These are phyloP conservation scores for Phymanthus crucifer DNA, from an alignment of 92 coral and sea anemone species.

Conservation along the genomic window DNA sequence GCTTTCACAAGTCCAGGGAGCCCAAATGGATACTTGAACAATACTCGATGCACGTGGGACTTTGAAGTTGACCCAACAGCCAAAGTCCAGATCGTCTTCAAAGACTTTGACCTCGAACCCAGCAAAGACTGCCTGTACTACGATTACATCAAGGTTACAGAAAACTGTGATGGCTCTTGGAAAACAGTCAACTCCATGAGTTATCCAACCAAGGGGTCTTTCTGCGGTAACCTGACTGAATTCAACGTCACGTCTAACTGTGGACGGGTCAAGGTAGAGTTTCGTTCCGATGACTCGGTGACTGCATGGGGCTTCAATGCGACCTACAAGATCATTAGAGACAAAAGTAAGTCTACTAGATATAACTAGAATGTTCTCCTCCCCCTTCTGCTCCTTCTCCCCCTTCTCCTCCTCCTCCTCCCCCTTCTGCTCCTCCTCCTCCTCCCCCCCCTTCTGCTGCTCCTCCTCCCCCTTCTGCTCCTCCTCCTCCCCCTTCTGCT, in stretches of 20 bases:
- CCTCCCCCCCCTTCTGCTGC: neutral
- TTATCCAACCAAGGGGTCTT: slow-evolving; percentile 30
- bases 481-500: too few relatives aligned
- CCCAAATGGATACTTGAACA: slow-evolving; percentile 45
- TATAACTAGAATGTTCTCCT: neutral
- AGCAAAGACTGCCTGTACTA: slow-evolving; percentile 77
- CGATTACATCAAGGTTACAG: slow-evolving; percentile 61
- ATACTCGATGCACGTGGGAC: slow-evolving; percentile 56
- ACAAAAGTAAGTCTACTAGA: slow-evolving; percentile 49
- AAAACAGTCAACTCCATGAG: slow-evolving; percentile 28
- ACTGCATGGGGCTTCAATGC: slow-evolving; percentile 82
- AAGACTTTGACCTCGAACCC: slow-evolving; percentile 75
- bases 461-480: too few relatives aligned
- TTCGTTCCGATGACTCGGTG: slow-evolving; percentile 73
- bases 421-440: neutral
- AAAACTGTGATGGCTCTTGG: slow-evolving; percentile 58
- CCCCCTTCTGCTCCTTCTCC: too few relatives aligned
- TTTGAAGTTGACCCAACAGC: slow-evolving; percentile 45
- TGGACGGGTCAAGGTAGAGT: slow-evolving; percentile 60
- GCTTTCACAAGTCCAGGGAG: slow-evolving; percentile 64
- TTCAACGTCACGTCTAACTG: slow-evolving; percentile 75
- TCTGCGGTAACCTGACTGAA: slow-evolving; percentile 63
- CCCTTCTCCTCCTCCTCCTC: too few relatives aligned
- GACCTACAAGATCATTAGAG: slow-evolving; percentile 51
- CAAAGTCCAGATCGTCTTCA: slow-evolving; percentile 55